Evolutionary conservation across 92 coral and sea anemone species (phyloP).

Genomic region (Scolanthus callimorphus): DNA sequence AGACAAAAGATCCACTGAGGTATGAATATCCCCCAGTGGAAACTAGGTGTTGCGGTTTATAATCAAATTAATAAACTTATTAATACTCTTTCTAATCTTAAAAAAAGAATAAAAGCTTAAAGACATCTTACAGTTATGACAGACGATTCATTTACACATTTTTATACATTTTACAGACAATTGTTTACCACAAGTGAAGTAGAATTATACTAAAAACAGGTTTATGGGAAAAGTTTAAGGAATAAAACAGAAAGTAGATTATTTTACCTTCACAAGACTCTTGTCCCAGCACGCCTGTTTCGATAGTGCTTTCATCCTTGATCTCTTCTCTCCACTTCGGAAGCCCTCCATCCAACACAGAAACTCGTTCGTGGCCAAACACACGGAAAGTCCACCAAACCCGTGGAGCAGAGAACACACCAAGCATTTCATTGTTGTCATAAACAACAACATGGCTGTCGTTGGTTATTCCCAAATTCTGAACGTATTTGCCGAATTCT

Average conservation of each 20-base stretch:
- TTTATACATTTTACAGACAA: too few relatives aligned
- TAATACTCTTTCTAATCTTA: too few relatives aligned
- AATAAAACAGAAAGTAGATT: too few relatives aligned
- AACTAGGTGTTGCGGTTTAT: too few relatives aligned
- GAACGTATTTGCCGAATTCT: slow-evolving; percentile 70
- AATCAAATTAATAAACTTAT: too few relatives aligned
- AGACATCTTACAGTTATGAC: too few relatives aligned
- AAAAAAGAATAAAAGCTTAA: neutral
- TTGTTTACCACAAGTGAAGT: too few relatives aligned
- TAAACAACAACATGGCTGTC: slow-evolving; percentile 90
- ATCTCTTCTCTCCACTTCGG: slow-evolving; percentile 76
- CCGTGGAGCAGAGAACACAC: slow-evolving; percentile 89
- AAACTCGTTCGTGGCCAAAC: slow-evolving; percentile 86
- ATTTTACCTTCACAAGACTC: slow-evolving; percentile 14
- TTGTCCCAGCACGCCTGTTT: slow-evolving; percentile 48
- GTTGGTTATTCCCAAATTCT: slow-evolving; percentile 74
- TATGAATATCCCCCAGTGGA: too few relatives aligned
- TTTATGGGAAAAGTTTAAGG: too few relatives aligned
- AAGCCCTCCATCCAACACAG: slow-evolving; percentile 90
- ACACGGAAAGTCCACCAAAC: slow-evolving; percentile 96
- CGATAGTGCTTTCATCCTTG: slow-evolving; percentile 65
- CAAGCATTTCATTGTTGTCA: slow-evolving; percentile 68
- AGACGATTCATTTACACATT: too few relatives aligned
- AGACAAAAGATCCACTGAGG: too few relatives aligned
- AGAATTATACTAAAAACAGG: too few relatives aligned